Conservation (phyloP, 2,113 vertebrate species). For the Nibea albiflora region DNA sequence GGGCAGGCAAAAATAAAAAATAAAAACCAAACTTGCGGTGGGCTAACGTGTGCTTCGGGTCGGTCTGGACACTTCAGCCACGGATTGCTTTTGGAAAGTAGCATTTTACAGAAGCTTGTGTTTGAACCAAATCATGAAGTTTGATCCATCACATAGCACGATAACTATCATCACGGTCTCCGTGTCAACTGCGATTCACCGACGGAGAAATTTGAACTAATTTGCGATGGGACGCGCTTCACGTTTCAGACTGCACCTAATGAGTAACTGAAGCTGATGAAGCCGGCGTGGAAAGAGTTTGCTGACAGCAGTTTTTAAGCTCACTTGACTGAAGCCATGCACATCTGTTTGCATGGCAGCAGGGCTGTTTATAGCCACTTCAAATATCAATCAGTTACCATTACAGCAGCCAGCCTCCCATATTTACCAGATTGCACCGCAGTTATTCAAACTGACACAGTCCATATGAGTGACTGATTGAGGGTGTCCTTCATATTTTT, state of each 20-base stretch:
- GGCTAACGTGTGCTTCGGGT: not conserved
- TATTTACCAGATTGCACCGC: constrained; percentile 51
- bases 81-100: not conserved
- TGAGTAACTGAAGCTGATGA: not conserved
- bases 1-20: not conserved
- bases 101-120: no score
- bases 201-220: not conserved
- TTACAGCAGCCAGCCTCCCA: constrained; percentile 40
- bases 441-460: constrained; percentile 67
- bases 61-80: not conserved
- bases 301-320: constrained; percentile 3
- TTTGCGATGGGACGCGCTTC: not conserved
- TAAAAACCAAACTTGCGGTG: not conserved
- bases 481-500: constrained; percentile 53
- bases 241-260: accelerated
- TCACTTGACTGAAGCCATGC: not conserved
- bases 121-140: not conserved
- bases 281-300: not conserved
- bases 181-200: not conserved
- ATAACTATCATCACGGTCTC: not conserved
- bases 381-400: constrained; percentile 59
- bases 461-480: constrained; percentile 62
- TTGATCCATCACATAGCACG: not conserved
- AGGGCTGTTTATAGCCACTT: constrained; percentile 21
- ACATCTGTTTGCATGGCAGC: constrained; percentile 29